phyloP scores from a whole-genome alignment of 2,888 invertebrate genomes.

The Orthonychiurus folsomi region DNA sequence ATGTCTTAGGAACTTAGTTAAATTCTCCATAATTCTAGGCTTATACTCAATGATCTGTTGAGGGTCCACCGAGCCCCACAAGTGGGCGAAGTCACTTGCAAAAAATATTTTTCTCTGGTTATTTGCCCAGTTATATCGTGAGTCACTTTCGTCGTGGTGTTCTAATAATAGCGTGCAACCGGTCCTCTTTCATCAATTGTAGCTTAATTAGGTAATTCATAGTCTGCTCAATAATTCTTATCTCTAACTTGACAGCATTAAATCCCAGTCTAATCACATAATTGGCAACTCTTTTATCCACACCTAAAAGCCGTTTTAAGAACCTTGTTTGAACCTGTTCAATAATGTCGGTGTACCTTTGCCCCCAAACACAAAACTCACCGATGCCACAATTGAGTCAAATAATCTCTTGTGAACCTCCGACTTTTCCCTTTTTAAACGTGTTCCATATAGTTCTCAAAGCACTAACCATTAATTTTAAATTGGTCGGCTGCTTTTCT shows the following conservation, averaged over 20 bases:
- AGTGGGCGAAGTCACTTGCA: too few relatives aligned
- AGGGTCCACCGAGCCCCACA: too few relatives aligned
- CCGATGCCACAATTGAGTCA: background rate
- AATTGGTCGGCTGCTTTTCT: background rate
- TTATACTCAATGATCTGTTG: too few relatives aligned
- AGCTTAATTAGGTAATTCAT: background rate
- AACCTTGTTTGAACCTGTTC: constrained; percentile 5
- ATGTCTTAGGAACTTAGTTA: too few relatives aligned
- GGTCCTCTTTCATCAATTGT: background rate
- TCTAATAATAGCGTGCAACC: too few relatives aligned
- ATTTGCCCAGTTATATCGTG: too few relatives aligned
- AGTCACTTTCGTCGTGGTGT: too few relatives aligned
- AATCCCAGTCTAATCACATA: background rate
- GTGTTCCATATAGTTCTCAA: constrained; percentile 2
- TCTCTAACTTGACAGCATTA: background rate
- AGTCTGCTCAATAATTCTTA: background rate
- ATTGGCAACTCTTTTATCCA: background rate
- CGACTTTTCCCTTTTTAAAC: background rate
- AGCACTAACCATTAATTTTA: background rate
- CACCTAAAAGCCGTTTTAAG: background rate
- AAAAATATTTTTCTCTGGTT: too few relatives aligned
- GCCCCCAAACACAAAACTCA: constrained; percentile 4
- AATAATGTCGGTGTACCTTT: background rate
- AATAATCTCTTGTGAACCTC: constrained; percentile 5
- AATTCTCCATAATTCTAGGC: too few relatives aligned